phyloP scores from a whole-genome alignment of 2,888 invertebrate species.

The Parasteatoda lunata region DNA sequence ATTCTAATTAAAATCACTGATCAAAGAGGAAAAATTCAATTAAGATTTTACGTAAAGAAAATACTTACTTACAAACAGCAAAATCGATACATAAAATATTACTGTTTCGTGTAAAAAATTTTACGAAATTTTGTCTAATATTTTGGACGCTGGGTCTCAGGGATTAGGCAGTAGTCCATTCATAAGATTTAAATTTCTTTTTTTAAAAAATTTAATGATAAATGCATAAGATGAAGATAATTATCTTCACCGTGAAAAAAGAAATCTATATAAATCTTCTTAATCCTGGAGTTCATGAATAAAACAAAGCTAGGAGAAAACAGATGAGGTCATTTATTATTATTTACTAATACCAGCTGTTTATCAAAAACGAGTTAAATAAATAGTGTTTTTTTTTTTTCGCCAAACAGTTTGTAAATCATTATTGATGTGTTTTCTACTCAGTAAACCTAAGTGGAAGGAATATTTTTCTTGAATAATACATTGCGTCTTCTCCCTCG shows the following conservation, averaged over 20 bases:
- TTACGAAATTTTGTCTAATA: no score
- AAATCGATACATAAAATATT: no score
- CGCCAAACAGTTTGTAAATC: slow-evolving; percentile 16
- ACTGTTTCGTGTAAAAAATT: no score
- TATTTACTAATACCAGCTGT: slow-evolving; percentile 45
- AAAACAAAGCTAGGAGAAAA: slow-evolving; percentile 37
- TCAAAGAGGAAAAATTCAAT: no score
- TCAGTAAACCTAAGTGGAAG: slow-evolving; percentile 9
- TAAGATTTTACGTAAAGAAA: no score
- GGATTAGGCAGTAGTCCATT: no score
- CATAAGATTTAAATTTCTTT: no score
- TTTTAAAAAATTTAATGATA: slow-evolving; percentile 12
- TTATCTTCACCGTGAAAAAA: slow-evolving; percentile 39
- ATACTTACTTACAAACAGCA: no score
- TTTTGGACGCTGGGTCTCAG: no score
- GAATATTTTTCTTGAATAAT: slow-evolving; percentile 21
- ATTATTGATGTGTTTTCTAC: slow-evolving; percentile 25
- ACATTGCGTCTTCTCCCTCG: not conserved
- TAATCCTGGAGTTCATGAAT: slow-evolving; percentile 50
- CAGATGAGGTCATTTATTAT: slow-evolving; percentile 60
- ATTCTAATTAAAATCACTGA: no score
- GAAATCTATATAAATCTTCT: slow-evolving; percentile 54
- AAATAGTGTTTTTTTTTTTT: slow-evolving; percentile 22
- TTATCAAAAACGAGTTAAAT: slow-evolving; percentile 36
- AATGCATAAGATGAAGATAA: slow-evolving; percentile 49